phyloP scores from a whole-genome alignment of 1,140 invertebrate species.

The Cotesia chilonis region DNA sequence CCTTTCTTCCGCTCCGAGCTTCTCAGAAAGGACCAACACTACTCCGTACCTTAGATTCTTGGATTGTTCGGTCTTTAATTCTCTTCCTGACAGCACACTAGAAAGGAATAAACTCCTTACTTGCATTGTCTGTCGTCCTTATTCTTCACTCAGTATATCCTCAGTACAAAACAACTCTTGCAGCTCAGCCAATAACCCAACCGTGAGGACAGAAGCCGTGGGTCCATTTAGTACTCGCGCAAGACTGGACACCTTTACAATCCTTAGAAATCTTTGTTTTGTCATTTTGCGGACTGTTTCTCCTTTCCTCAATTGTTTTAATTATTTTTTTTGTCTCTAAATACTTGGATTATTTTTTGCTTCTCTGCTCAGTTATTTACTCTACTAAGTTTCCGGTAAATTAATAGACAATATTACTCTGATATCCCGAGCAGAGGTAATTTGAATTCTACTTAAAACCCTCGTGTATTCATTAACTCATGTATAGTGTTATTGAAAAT shows the following conservation, averaged over 20 bases:
- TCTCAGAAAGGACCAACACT: not conserved
- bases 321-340: conserved; percentile 17
- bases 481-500: too few relatives aligned
- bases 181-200: conserved; percentile 26
- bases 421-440: too few relatives aligned
- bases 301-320: conserved; percentile 14
- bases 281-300: conserved; percentile 24
- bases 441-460: too few relatives aligned
- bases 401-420: too few relatives aligned
- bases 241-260: conserved; percentile 7
- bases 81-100: not conserved
- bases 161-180: conserved; percentile 15
- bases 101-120: conserved; percentile 1
- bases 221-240: conserved; percentile 23
- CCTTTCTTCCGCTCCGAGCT: not conserved
- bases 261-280: conserved; percentile 9
- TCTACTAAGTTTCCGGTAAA: too few relatives aligned
- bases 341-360: not conserved
- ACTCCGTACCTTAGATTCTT: not conserved
- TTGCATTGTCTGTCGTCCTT: conserved; percentile 3
- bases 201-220: conserved; percentile 32
- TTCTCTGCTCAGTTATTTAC: not conserved
- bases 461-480: too few relatives aligned
- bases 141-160: not conserved
- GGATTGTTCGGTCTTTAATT: not conserved